A percentile compares a stretch with the other conserved stretches of the same genome.
These are phyloP conservation scores for rat (Rattus norvegicus) DNA, from an alignment of 2,113 vertebrate species.

Conservation along the genomic window DNA sequence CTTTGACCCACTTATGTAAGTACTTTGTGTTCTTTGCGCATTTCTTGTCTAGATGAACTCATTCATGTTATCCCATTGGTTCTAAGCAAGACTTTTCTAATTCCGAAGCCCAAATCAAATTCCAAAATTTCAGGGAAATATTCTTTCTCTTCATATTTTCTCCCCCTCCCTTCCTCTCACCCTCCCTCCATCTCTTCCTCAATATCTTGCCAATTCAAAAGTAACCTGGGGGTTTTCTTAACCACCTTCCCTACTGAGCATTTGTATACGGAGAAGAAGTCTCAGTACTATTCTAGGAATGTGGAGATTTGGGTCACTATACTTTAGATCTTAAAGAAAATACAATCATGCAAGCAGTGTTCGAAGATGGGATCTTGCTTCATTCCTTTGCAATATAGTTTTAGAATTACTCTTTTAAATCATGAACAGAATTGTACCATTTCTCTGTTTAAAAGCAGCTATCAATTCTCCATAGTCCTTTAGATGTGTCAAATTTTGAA, in stretches of 20 bases:
- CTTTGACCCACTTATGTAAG: background rate
- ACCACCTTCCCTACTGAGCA: background rate
- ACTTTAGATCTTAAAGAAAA: slow-evolving; percentile 1
- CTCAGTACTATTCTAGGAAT: background rate
- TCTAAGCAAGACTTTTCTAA: background rate
- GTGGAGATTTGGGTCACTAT: background rate
- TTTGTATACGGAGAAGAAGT: background rate
- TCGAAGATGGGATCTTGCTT: background rate
- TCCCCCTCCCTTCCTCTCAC: background rate
- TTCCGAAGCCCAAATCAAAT: background rate
- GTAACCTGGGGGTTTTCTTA: background rate
- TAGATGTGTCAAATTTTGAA: background rate
- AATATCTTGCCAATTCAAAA: background rate
- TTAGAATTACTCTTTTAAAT: background rate
- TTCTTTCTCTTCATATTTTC: background rate
- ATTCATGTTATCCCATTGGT: background rate
- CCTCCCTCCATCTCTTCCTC: background rate
- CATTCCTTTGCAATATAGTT: background rate
- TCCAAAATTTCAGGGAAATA: background rate
- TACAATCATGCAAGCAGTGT: background rate
- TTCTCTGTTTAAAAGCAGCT: background rate
- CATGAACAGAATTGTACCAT: background rate
- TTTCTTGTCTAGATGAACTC: background rate
- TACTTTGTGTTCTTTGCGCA: background rate
- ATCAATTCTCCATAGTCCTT: background rate